Conservation (phyloP, 2,797 vertebrate species). For the Sciaenops ocellatus region DNA sequence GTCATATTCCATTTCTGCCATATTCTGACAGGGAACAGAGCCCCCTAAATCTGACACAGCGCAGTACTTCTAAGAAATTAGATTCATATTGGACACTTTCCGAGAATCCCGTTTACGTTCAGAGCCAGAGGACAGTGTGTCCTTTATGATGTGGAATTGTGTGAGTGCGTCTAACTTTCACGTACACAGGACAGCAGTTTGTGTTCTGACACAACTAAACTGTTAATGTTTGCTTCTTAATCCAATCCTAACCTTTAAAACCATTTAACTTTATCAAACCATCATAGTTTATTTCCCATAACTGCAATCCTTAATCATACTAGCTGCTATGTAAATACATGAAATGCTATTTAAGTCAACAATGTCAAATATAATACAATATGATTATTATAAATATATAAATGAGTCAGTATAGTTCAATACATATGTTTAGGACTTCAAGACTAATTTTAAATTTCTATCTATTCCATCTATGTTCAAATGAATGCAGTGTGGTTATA, state of each 20-base stretch:
- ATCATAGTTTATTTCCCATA: background rate
- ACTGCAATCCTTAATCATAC: background rate
- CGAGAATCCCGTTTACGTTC: background rate
- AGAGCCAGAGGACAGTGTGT: background rate
- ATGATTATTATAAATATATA: no score
- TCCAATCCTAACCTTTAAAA: background rate
- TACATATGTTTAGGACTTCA: no score
- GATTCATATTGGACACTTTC: background rate
- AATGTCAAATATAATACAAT: no score
- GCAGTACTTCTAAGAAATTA: no score
- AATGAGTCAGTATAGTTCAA: no score
- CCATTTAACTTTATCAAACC: background rate
- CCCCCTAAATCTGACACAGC: no score
- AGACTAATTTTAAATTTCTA: no score
- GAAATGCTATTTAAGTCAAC: no score
- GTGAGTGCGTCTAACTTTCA: background rate
- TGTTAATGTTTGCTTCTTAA: background rate
- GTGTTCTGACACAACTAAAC: background rate
- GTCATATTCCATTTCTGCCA: no score
- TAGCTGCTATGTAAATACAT: background rate
- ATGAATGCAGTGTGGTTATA: no score
- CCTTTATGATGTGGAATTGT: background rate
- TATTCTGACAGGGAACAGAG: no score
- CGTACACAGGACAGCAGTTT: background rate
- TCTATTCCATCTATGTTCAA: no score